Evolutionary conservation across 2,797 vertebrate species (phyloP).

Genomic region (Poeciliopsis turneri): DNA sequence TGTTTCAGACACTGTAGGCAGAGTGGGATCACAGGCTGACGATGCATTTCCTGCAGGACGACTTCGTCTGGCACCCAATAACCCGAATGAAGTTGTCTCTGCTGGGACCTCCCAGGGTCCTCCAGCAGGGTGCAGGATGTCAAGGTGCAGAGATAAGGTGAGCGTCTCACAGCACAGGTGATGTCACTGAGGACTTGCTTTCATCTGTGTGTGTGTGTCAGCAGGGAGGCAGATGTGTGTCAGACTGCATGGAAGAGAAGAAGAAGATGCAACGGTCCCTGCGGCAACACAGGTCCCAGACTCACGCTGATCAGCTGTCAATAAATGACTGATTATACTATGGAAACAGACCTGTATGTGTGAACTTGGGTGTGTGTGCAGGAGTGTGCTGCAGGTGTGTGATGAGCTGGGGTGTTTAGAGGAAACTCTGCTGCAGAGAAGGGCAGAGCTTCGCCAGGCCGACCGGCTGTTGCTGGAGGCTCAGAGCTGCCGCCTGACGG

Average conservation of each 20-base stretch:
- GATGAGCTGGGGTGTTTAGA: slow-evolving; percentile 88
- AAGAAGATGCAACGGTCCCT: slow-evolving; percentile 36
- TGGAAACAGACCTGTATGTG: not conserved
- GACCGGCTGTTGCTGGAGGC: slow-evolving; percentile 87
- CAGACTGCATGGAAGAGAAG: slow-evolving; percentile 31
- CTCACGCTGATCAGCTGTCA: not conserved
- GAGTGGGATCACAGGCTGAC: not conserved
- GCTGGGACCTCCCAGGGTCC: slow-evolving; percentile 43
- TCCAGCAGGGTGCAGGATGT: slow-evolving; percentile 81
- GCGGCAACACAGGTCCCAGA: slow-evolving; percentile 41
- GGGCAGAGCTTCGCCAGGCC: slow-evolving; percentile 86
- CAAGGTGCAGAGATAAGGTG: slow-evolving; percentile 82
- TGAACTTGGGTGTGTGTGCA: not conserved
- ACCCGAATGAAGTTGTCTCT: slow-evolving; percentile 36
- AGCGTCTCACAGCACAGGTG: not conserved
- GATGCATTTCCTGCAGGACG: not conserved
- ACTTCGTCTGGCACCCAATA: slow-evolving; percentile 67
- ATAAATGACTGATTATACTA: not conserved
- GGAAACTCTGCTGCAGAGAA: slow-evolving; percentile 86
- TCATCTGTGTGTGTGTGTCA: not conserved
- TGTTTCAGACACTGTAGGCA: slow-evolving; percentile 57
- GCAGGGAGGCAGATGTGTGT: slow-evolving; percentile 36
- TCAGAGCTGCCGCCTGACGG: slow-evolving; percentile 79
- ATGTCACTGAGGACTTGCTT: not conserved
- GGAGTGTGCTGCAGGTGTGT: slow-evolving; percentile 54